Evolutionary conservation across 2,113 vertebrate genomes (phyloP), one percentile per base, ranked within the genome.

Genomic region (Rhea americana): DNA sequence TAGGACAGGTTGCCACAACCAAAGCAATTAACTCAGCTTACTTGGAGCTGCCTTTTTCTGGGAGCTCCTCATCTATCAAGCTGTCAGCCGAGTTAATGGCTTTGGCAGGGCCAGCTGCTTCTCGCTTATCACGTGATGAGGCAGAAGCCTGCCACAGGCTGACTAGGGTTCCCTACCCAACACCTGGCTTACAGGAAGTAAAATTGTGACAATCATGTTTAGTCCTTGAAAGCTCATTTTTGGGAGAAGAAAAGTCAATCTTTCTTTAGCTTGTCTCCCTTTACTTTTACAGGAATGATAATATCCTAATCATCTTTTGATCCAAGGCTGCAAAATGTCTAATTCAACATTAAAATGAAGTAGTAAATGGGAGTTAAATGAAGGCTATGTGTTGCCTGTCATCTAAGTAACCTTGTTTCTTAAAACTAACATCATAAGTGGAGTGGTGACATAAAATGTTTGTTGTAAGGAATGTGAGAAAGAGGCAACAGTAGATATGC

Each of bases 281-380:
- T 70, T 50, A 50, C 55, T 53, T 59, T 50, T 83, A 16, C 6
- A 24, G 22, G 41, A 65, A 47, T 73, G 63, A 39, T 32, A 82
- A 61, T 9, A 82, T 47, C 5, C 0, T 0, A 0, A n/a, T 79
- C 1, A 2, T 72, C 73, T 92, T 55, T 61, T 12, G 63, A 35
- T 72, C 58, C 41, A 45, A 75, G 82, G 72, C 19, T 5, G 8
- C 16, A 45, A 61, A 93, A 82, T 4, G 70, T 19, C 30, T 76
- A 70, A 87, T 59, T 67, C 21, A 85, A 41, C 61, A 79, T 45
- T 15, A 56, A 9, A 76, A 39, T 14, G 6, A 79, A 83, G 79
- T 67, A 89, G 87, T 65, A 82, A 66, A 50, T 35, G 26, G 53
- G 35, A 82, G 18, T 28, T 76, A 81, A 72, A 72, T 56, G 12